Evolutionary conservation across 1,140 invertebrate genomes (phyloP), one percentile per base, ranked within the genome.

Genomic region (Brachionus asplanchnoidis): DNA sequence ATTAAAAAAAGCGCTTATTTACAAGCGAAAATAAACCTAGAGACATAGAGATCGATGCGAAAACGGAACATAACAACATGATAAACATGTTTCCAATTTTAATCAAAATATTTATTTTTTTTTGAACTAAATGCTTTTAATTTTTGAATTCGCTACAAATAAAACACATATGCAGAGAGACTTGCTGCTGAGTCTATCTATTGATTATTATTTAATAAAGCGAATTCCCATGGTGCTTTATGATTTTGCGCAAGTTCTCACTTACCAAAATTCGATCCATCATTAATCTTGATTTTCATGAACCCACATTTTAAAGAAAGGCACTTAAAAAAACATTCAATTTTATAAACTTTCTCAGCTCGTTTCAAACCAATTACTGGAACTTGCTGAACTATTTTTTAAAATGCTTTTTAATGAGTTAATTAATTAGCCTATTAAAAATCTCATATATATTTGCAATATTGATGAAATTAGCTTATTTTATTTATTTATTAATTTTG

Each of bases 371-470:
- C 53, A 60, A 60, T 60, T 60, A 60, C 53, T 60, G 53, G 53
- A 60, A 60, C 53, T 60, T 60, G 53, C 20, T 60, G 53, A 60
- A 60, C 53, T 60, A 60, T 20, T 60, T 60, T 60, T 60, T 2
- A 60, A 20, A 60, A 20, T 6, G n/a, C 53, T 60, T 60, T 60
- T 60, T 23, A 60, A 60, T 60, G 32, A 68, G 32, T 68, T 68
- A 68, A 68, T 68, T 68, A 68, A 68, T 68, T 68, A 68, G 66
- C 3, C 66, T 28, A 68, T 68, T 68, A 68, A 68, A 68, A 68
- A 32, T 68, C 66, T 36, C 20, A 32, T 68, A 40, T 17, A 68
- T 12, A 28, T 20, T 40, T 32, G 32, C 26, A 68, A 68, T 68
- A 68, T 68, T 68, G 66, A 68, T 68, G 66, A 68, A 68, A 68